phyloP scores from a whole-genome alignment of 2,113 vertebrate species.

The Pycnonotus jocosus region DNA sequence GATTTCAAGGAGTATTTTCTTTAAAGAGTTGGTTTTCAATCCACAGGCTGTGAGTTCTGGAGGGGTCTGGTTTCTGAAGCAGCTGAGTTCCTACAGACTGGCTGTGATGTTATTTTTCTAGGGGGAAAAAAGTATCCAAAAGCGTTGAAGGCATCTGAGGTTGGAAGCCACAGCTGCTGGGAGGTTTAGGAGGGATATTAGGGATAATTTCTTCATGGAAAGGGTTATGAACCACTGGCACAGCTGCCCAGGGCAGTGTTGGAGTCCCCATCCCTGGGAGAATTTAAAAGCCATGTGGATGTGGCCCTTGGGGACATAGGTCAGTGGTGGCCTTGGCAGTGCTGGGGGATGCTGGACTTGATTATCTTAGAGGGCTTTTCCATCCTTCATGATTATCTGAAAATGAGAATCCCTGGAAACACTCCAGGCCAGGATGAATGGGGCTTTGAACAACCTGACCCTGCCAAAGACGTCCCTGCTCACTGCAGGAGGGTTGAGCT shows the following conservation, averaged over 20 bases:
- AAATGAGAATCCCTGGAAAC: neutral
- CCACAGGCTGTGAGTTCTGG: neutral
- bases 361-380: neutral
- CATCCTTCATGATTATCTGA: neutral
- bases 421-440: neutral
- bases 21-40: neutral
- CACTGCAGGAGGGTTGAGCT: no score
- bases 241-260: neutral
- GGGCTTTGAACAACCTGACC: neutral
- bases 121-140: rapidly evolving
- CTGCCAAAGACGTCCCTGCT: neutral
- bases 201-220: neutral
- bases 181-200: neutral
- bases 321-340: neutral
- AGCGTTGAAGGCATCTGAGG: neutral
- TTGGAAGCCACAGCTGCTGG: neutral
- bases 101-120: neutral
- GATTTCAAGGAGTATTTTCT: neutral
- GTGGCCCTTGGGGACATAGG: neutral
- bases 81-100: neutral
- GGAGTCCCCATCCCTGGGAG: neutral
- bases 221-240: neutral
- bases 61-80: neutral
- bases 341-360: neutral
- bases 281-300: rapidly evolving